Percentiles rank a stretch among this genome's conserved stretches.
Evolutionary conservation across 2,113 vertebrate genomes (phyloP).

Genomic region (Mormyrus iriodes): DNA sequence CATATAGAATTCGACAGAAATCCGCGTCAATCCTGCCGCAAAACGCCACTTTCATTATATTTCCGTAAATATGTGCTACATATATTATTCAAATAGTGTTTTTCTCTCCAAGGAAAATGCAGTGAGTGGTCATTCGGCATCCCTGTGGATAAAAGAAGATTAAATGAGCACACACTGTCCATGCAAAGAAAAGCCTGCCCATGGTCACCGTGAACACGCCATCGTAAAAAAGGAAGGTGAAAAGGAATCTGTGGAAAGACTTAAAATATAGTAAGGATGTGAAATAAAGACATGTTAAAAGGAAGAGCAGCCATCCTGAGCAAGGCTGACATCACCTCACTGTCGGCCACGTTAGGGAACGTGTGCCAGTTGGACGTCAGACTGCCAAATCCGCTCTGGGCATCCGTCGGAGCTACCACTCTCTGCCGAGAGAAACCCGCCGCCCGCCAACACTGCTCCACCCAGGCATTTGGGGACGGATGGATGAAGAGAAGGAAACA

Average conservation of each 20-base stretch:
- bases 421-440: not conserved
- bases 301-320: not conserved
- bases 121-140: not conserved
- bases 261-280: not conserved
- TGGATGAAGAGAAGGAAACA: conserved; percentile 38
- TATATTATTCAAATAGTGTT: not conserved
- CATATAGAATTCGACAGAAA: not conserved
- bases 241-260: not conserved
- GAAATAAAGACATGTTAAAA: not conserved
- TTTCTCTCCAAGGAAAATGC: not conserved
- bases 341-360: not conserved
- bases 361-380: not conserved
- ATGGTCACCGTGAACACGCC: not conserved
- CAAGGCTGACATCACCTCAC: not conserved
- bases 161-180: not conserved
- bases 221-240: not conserved
- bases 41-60: not conserved
- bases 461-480: conserved; percentile 74
- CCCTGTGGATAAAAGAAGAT: not conserved
- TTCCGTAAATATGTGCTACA: not conserved
- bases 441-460: conserved; percentile 44
- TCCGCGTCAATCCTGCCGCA: not conserved
- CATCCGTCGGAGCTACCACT: not conserved
- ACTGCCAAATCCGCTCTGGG: not conserved
- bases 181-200: not conserved